phyloP scores from a whole-genome alignment of 2,888 invertebrate species.

The Tubulanus polymorphus region DNA sequence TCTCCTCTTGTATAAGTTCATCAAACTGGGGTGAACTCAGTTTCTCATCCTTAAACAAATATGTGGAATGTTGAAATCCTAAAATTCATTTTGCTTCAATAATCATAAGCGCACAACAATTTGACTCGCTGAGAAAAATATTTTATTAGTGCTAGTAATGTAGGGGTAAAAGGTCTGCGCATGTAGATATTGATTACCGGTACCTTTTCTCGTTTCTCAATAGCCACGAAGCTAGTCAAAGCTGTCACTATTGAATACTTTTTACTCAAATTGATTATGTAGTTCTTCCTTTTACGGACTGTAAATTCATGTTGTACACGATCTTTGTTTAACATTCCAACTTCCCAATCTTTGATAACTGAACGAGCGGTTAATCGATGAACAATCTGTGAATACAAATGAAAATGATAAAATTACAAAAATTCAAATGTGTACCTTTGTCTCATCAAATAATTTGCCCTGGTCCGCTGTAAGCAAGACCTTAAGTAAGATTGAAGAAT shows the following conservation, averaged over 20 bases:
- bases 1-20: too few relatives aligned
- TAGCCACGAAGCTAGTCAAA: slow-evolving; percentile 52
- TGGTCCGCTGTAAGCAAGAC: too few relatives aligned
- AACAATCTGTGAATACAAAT: slow-evolving; percentile 30
- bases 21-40: too few relatives aligned
- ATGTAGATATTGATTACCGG: too few relatives aligned
- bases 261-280: slow-evolving; percentile 48
- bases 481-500: not conserved
- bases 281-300: slow-evolving; percentile 27
- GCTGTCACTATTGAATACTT: slow-evolving; percentile 49
- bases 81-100: too few relatives aligned
- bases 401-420: not conserved
- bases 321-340: slow-evolving; percentile 42
- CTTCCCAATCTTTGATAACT: slow-evolving; percentile 51
- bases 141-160: too few relatives aligned
- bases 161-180: too few relatives aligned
- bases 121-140: too few relatives aligned
- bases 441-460: too few relatives aligned
- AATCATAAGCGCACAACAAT: too few relatives aligned
- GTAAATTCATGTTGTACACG: slow-evolving; percentile 41
- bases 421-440: not conserved
- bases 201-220: slow-evolving; percentile 49
- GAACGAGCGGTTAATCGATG: slow-evolving; percentile 50
- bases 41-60: too few relatives aligned
- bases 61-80: too few relatives aligned